Evolutionary conservation across 2,113 vertebrate genomes (phyloP), one percentile per base, ranked within the genome.

Genomic region (Oreocharis arfaki): DNA sequence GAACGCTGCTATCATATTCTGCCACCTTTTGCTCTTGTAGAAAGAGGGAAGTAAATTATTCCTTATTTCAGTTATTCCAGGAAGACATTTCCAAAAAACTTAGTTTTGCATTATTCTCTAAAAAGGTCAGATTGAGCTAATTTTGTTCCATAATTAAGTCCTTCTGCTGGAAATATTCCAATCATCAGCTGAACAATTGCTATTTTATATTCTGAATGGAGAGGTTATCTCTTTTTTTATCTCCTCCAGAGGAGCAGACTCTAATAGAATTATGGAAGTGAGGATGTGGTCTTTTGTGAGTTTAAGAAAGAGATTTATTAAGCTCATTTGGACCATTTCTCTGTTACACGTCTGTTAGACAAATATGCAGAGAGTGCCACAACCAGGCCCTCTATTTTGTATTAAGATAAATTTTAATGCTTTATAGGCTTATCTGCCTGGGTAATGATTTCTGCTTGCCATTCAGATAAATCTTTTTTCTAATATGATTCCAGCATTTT

Each of bases 121-220:
- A 87, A 96, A 96, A 95, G 96, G 93, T 96, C 92, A 95, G 78
- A 94, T 90, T 84, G 74, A 91, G 93, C 79, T 93, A 96, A 96
- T 96, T 97, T 94, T 86, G 15, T 90, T 70, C 93, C 87, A 90
- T 81, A 96, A 96, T 96, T 95, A 96, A 94, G 90, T 91, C 68
- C 90, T 93, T 91, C 93, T 74, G 23, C 87, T 93, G 85, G 85
- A 95, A 96, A 90, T 76, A 89, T 74, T 95, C 87, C 92, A 94
- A 93, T 91, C 87, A 74, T 83, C 87, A 85, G 75, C 84, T 77
- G 93, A 93, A 94, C 82, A 96, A 95, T 90, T 88, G 95, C 95
- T 92, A 44, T 93, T 93, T 91, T 93, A 88, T 95, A 92, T 90
- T 94, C 90, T 94, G 92, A 93, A 92, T 67, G 41, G 85, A 87